Evolutionary conservation across 2,888 invertebrate species (phyloP), one percentile per base, ranked within the genome.

Genomic region (Nipponacmea schrenckii): DNA sequence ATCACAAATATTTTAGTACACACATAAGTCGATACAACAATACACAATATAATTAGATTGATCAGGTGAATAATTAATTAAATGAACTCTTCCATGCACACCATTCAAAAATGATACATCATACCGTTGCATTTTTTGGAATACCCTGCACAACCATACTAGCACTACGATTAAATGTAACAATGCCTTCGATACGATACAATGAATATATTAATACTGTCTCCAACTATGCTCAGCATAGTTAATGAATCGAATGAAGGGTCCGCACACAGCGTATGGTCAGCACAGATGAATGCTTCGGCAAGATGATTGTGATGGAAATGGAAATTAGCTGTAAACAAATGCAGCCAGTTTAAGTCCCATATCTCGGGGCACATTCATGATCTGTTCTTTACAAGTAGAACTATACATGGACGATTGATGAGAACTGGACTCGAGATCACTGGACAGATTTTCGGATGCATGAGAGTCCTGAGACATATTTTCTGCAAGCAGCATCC

Each of bases 401-500:
- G n/a, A 24, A 56, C 56, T 56, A 56, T 56, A 56, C 56, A 56
- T 56, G 56, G 56, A 56, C 56, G 56, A 56, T 20, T 20, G 24
- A 56, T 56, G 20, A 24, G 56, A 56, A 39, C 39, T 39, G 20
- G 56, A 56, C 20, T 56, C 56, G 56, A 56, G 56, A 56, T 56
- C 56, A 56, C 48, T 76, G 76, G 64, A 74, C 70, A 56, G 71
- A 48, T 20, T 70, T 64, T 44, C 72, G 39, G 39, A 39, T 69
- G 65, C n/a, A 64, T 64, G 64, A n/a, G 27, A 64, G 39, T 64
- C 46, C 48, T 50, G 46, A 67, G 67, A 46, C 24, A 26, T 67
- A 26, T 39, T 45, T n/a, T 27, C 75, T 65, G 76, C 91, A 84
- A 90, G 92, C 12, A 92, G 85, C 0, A 92, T 91, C 77, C 92